These are phyloP conservation scores for Gisinianus flammeolus DNA, from an alignment of 2,888 invertebrate genomes.

Conservation along the genomic window DNA sequence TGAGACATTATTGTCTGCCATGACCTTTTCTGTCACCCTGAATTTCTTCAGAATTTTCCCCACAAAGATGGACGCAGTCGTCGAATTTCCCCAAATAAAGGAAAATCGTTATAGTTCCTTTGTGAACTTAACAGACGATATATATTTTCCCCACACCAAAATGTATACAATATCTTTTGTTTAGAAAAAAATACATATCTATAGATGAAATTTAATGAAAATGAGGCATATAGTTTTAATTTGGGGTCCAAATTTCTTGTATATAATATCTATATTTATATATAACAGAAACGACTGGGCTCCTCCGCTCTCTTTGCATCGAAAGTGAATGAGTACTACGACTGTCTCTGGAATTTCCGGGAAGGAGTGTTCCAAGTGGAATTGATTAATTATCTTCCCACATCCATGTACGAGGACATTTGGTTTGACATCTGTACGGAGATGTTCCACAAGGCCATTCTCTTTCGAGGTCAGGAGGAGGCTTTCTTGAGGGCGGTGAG, in stretches of 20 bases:
- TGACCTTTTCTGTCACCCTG: too few relatives aligned
- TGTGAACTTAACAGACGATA: too few relatives aligned
- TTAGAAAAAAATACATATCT: too few relatives aligned
- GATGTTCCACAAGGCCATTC: constrained; percentile 56
- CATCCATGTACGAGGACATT: constrained; percentile 51
- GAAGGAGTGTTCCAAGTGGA: constrained; percentile 53
- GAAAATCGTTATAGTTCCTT: too few relatives aligned
- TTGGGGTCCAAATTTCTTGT: neutral
- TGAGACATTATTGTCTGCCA: too few relatives aligned
- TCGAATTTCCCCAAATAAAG: too few relatives aligned
- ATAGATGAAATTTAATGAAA: too few relatives aligned
- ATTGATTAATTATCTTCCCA: constrained; percentile 40
- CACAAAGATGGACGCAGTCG: too few relatives aligned
- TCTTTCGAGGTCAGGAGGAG: constrained; percentile 52
- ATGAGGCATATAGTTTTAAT: too few relatives aligned
- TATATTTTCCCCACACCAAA: too few relatives aligned
- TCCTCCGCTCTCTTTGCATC: constrained; percentile 46
- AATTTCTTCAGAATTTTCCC: too few relatives aligned
- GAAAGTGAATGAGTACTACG: constrained; percentile 54
- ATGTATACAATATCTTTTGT: too few relatives aligned
- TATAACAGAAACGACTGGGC: constrained; percentile 28
- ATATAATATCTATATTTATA: neutral
- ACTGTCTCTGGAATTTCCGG: constrained; percentile 54
- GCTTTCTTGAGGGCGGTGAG: constrained; percentile 51
- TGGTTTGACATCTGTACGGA: constrained; percentile 52